phyloP scores from a whole-genome alignment of 2,113 vertebrate species.

The Caranx melampygus region DNA sequence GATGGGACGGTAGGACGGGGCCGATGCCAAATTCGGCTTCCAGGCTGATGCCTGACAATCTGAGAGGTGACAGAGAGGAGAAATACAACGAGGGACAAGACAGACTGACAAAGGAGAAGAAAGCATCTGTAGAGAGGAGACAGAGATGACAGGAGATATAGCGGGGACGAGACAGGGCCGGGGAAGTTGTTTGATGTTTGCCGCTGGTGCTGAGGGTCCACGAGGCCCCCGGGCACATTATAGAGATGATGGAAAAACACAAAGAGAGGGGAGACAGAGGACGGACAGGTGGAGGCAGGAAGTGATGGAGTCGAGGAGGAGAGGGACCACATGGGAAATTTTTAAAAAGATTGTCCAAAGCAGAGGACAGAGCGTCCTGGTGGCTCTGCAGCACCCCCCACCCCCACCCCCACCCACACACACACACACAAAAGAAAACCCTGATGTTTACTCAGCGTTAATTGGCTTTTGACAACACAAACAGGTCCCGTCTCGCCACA shows the following conservation, averaged over 20 bases:
- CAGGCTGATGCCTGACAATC: constrained; percentile 55
- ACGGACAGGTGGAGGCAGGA: neutral
- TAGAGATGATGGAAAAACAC: constrained; percentile 23
- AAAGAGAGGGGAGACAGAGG: neutral
- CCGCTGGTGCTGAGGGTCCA: constrained; percentile 30
- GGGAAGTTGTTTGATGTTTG: constrained; percentile 19
- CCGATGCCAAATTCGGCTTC: constrained; percentile 49
- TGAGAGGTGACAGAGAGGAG: constrained; percentile 55
- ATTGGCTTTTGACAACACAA: neutral
- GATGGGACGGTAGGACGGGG: constrained; percentile 67
- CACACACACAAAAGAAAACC: neutral
- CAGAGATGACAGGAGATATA: neutral
- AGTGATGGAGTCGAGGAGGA: neutral
- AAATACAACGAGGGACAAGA: constrained; percentile 16
- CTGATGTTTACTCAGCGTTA: neutral
- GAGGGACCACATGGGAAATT: neutral
- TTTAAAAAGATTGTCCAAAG: neutral
- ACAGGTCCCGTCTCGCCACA: too few relatives aligned
- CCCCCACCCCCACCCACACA: too few relatives aligned
- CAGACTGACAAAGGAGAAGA: neutral
- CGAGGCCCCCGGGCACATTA: constrained; percentile 30
- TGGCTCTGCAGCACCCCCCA: neutral
- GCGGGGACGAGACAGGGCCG: neutral
- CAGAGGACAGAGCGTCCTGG: neutral
- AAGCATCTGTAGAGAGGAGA: neutral